Evolutionary conservation across 2,888 invertebrate genomes (phyloP).

Genomic region (Tachina lurida): DNA sequence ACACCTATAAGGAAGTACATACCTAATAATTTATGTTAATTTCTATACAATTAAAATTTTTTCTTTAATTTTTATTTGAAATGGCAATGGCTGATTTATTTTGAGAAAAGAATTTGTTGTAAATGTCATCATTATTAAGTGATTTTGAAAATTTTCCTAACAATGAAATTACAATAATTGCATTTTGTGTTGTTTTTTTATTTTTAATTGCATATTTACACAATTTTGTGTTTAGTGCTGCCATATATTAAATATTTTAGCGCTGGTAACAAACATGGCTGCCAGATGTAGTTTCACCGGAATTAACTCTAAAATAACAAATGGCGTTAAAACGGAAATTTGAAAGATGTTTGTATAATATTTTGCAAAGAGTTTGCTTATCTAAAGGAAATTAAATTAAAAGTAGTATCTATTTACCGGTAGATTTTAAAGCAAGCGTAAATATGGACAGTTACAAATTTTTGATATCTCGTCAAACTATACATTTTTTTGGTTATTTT

Average conservation of each 20-base stretch:
- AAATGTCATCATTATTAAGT: constrained; percentile 8
- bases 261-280: constrained; percentile 1
- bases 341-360: too few species aligned
- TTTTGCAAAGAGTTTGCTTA: too few species aligned
- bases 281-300: not conserved
- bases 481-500: too few species aligned
- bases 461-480: too few species aligned
- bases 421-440: too few species aligned
- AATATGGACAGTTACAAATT: too few species aligned
- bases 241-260: constrained; percentile 3
- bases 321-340: not conserved
- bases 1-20: too few species aligned
- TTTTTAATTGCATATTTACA: constrained; percentile 19
- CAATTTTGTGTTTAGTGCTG: constrained; percentile 11
- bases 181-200: constrained; percentile 37
- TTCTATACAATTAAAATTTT: too few species aligned
- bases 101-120: not conserved
- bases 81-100: not conserved
- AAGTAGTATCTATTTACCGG: too few species aligned
- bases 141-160: constrained; percentile 33
- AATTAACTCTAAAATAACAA: not conserved
- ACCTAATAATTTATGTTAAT: too few species aligned
- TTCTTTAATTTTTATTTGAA: too few species aligned
- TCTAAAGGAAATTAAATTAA: too few species aligned
- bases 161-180: constrained; percentile 51